These are phyloP conservation scores for Penaeus monodon DNA, from an alignment of 2,888 invertebrate species.

Conservation along the genomic window DNA sequence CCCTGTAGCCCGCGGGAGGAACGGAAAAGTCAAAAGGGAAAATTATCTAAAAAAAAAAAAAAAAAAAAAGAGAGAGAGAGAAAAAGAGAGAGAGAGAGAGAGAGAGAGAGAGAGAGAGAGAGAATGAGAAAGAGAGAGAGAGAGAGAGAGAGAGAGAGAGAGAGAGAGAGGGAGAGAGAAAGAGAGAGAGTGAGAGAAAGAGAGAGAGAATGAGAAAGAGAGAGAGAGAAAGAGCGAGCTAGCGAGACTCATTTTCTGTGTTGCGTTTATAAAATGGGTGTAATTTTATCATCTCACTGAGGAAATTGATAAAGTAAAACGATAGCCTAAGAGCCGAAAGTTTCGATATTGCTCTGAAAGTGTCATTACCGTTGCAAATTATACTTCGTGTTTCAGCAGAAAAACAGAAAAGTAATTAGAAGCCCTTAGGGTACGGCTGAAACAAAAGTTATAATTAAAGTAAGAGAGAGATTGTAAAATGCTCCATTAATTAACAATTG, in stretches of 20 bases:
- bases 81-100: too few species aligned
- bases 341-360: constrained; percentile 12
- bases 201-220: constrained; percentile 8
- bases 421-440: constrained; percentile 44
- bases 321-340: constrained; percentile 25
- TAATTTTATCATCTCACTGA: constrained; percentile 13
- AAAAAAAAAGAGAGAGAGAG: too few species aligned
- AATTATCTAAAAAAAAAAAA: too few species aligned
- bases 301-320: constrained; percentile 21
- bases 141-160: too few species aligned
- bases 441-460: constrained; percentile 60
- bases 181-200: too few species aligned
- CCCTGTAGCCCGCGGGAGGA: too few species aligned
- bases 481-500: constrained; percentile 59
- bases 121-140: too few species aligned
- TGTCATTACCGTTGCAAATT: constrained; percentile 43
- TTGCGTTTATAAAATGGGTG: background rate
- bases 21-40: too few species aligned
- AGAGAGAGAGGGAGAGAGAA: too few species aligned
- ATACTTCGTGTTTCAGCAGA: constrained; percentile 46
- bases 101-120: too few species aligned
- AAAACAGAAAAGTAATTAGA: constrained; percentile 58
- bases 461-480: constrained; percentile 61
- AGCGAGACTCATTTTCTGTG: background rate
- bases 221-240: background rate